Conservation (phyloP, 2,888 invertebrate genomes). For the Electrophaes corylata region DNA sequence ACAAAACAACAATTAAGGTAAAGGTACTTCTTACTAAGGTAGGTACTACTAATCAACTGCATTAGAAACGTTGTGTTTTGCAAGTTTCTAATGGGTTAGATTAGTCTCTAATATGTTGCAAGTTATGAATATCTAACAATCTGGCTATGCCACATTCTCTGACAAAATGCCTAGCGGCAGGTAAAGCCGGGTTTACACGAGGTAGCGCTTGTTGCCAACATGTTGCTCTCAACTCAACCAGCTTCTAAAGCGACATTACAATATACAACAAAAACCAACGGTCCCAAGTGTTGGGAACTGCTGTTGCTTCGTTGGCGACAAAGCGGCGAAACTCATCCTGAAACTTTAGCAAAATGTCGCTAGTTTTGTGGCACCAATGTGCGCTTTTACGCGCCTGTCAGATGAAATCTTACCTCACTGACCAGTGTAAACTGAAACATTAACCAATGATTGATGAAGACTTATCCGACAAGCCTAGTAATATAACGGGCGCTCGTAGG, state of each 20-base stretch:
- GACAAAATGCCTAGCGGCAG: slow-evolving; percentile 65
- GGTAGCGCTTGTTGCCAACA: not conserved
- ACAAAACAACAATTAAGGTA: slow-evolving; percentile 7
- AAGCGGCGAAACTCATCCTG: too few species aligned
- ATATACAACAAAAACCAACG: too few species aligned
- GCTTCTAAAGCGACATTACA: not conserved
- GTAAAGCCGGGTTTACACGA: slow-evolving; percentile 42
- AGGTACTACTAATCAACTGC: slow-evolving; percentile 53
- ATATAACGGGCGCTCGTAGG: too few species aligned
- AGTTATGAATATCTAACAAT: slow-evolving; percentile 76
- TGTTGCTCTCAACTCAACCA: not conserved
- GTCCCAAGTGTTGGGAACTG: too few species aligned
- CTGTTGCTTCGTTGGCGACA: too few species aligned
- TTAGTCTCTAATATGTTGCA: slow-evolving; percentile 63
- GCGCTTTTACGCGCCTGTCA: too few species aligned
- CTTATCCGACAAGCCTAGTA: too few species aligned
- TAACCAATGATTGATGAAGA: too few species aligned
- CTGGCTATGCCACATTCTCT: slow-evolving; percentile 72
- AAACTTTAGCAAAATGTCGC: not conserved
- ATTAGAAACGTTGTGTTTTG: slow-evolving; percentile 67
- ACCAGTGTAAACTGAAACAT: too few species aligned
- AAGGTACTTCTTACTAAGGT: slow-evolving; percentile 8
- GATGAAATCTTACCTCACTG: too few species aligned
- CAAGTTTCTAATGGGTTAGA: slow-evolving; percentile 57
- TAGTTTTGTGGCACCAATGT: not conserved